A percentile compares a stretch with the other conserved stretches of the same genome.
Evolutionary conservation across 2,888 invertebrate genomes (phyloP).

Genomic region (Lithodes maja): DNA sequence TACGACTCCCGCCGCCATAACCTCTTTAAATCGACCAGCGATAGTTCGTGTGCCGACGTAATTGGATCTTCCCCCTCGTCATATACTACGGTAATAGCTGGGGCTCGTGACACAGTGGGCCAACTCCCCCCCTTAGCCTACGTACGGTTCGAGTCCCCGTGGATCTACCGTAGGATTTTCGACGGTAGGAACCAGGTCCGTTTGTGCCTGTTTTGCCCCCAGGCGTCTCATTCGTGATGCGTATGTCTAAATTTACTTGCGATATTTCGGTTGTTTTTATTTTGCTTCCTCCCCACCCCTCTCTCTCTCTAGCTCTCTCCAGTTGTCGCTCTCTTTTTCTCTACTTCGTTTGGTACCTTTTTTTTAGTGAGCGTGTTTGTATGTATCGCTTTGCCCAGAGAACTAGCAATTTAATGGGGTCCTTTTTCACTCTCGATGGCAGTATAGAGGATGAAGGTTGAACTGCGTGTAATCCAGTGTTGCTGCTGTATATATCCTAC

Average conservation of each 20-base stretch:
- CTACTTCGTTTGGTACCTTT: neutral
- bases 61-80: constrained; percentile 64
- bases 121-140: constrained; percentile 35
- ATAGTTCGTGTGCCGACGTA: constrained; percentile 62
- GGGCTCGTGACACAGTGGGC: constrained; percentile 50
- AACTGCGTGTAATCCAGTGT: too few relatives aligned
- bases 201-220: constrained; percentile 16
- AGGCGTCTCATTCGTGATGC: constrained; percentile 49
- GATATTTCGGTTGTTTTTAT: neutral
- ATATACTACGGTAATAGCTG: constrained; percentile 59
- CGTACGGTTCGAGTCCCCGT: constrained; percentile 36
- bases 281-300: neutral
- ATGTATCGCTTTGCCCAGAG: neutral
- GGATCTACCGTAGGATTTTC: constrained; percentile 31
- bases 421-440: too few relatives aligned
- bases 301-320: neutral
- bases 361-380: neutral
- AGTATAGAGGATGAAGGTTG: too few relatives aligned
- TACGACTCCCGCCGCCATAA: constrained; percentile 47
- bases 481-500: too few relatives aligned
- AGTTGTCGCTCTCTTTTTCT: neutral
- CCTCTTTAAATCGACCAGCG: constrained; percentile 62
- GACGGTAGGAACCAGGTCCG: neutral
- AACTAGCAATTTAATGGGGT: too few relatives aligned
- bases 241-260: constrained; percentile 42